These are phyloP conservation scores for Harpagoxenus sublaevis DNA, from an alignment of 2,888 invertebrate species.

Conservation along the genomic window DNA sequence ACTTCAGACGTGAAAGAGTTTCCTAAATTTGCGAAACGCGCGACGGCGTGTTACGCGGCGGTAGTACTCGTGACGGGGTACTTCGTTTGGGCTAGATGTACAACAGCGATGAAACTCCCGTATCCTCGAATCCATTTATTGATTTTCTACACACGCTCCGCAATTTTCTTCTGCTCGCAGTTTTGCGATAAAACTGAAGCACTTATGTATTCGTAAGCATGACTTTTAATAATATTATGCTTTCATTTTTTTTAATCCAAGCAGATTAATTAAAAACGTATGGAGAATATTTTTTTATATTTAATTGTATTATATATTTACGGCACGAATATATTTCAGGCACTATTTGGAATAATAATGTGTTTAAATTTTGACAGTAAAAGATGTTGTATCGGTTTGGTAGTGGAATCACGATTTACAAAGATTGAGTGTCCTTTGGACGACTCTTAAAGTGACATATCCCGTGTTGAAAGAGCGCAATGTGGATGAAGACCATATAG, in stretches of 20 bases:
- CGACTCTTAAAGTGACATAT: constrained; percentile 48
- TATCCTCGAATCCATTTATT: constrained; percentile 49
- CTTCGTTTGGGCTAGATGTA: constrained; percentile 32
- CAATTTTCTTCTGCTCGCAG: constrained; percentile 17
- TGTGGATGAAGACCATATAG: constrained; percentile 42
- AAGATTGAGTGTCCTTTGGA: constrained; percentile 3
- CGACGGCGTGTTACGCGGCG: constrained; percentile 25
- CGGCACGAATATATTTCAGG: background rate
- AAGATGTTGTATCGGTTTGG: background rate
- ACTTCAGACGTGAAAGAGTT: constrained; percentile 62
- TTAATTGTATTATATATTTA: background rate
- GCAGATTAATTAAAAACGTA: background rate
- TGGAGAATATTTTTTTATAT: background rate
- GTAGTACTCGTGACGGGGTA: constrained; percentile 32
- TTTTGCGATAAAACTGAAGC: background rate
- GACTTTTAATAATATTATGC: background rate
- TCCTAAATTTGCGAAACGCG: constrained; percentile 57
- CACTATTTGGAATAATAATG: background rate
- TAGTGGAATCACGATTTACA: background rate
- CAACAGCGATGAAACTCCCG: constrained; percentile 49
- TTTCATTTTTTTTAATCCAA: background rate
- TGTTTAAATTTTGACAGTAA: background rate
- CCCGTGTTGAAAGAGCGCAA: constrained; percentile 27
- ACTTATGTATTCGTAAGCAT: background rate
- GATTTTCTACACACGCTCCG: constrained; percentile 33